Evolutionary conservation across 2,797 vertebrate genomes (phyloP).

Genomic region (Labeo calbasu): DNA sequence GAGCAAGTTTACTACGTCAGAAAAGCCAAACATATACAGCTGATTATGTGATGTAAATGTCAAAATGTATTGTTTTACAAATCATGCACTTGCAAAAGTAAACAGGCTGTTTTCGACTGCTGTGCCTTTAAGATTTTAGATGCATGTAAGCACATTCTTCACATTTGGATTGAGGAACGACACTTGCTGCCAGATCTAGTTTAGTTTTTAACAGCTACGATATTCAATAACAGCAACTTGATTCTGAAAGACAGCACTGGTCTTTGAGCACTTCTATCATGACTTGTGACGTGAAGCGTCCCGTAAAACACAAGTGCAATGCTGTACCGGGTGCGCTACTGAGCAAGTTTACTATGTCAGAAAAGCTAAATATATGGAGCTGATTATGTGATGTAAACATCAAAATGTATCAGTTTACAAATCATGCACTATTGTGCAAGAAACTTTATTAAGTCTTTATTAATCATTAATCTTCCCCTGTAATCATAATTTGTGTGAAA

Average conservation of each 20-base stretch:
- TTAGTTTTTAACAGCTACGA: neutral
- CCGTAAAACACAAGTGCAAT: too few species aligned
- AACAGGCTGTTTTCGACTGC: neutral
- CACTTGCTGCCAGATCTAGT: neutral
- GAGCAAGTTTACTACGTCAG: neutral
- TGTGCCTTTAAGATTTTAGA: neutral
- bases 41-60: neutral
- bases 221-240: neutral
- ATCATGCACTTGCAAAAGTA: too few species aligned
- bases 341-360: too few species aligned
- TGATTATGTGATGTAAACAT: too few species aligned
- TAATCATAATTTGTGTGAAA: neutral
- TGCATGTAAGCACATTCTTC: neutral
- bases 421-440: neutral
- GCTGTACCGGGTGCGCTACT: too few species aligned
- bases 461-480: neutral
- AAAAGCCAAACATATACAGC: neutral
- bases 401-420: too few species aligned
- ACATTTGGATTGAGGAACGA: neutral
- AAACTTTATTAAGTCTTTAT: neutral
- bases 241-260: neutral
- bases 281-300: too few species aligned
- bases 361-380: too few species aligned
- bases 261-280: too few species aligned
- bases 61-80: neutral